These are phyloP conservation scores for Andricus curvator DNA, from an alignment of 2,888 invertebrate genomes.

Conservation along the genomic window DNA sequence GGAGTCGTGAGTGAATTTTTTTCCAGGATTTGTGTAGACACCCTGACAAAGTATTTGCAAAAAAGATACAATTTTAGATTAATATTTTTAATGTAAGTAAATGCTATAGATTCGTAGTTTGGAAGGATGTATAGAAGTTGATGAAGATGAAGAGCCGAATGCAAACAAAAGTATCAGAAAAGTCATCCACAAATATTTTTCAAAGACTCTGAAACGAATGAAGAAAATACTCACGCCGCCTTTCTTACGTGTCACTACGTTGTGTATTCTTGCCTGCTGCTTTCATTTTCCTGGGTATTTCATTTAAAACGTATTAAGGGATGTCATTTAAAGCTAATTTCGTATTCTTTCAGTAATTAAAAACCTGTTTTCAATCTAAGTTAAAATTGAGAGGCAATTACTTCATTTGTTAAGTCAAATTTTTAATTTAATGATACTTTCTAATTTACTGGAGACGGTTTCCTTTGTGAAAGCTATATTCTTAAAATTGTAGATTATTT, in stretches of 20 bases:
- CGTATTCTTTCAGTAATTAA: not conserved
- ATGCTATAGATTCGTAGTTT: not conserved
- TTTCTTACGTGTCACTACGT: slow-evolving; percentile 53
- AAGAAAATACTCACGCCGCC: slow-evolving; percentile 49
- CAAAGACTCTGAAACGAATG: slow-evolving; percentile 48
- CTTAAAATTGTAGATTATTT: not conserved
- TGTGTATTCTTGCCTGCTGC: slow-evolving; percentile 53
- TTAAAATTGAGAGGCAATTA: too few relatives aligned
- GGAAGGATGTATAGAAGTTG: slow-evolving; percentile 29
- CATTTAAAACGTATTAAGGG: not conserved
- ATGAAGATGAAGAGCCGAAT: slow-evolving; percentile 20
- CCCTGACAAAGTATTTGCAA: too few relatives aligned
- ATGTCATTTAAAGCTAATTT: not conserved
- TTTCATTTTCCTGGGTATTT: slow-evolving; percentile 65
- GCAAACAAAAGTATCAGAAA: slow-evolving; percentile 31
- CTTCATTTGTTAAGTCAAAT: too few relatives aligned
- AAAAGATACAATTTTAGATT: not conserved
- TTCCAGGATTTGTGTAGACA: too few relatives aligned
- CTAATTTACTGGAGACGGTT: too few relatives aligned
- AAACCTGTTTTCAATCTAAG: too few relatives aligned
- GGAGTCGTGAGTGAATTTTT: too few relatives aligned
- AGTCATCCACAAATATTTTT: slow-evolving; percentile 44
- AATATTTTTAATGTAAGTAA: slow-evolving; percentile 48
- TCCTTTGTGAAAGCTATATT: too few relatives aligned
- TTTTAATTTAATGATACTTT: too few relatives aligned